Evolutionary conservation across 92 coral and sea anemone genomes (phyloP).

Genomic region (Bergia puertoricense): DNA sequence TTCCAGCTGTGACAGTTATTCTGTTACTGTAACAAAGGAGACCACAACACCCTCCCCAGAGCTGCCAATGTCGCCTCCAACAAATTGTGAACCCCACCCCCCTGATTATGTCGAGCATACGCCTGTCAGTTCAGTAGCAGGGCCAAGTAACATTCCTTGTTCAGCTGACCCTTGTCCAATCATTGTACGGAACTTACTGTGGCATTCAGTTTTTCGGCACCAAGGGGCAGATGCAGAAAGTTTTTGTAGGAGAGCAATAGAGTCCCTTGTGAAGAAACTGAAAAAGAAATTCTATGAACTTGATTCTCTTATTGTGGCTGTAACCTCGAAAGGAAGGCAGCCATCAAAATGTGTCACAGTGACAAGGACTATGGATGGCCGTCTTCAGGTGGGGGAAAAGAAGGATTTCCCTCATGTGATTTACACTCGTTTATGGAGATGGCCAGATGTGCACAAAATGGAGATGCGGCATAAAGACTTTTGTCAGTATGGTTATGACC

Average conservation of each 20-base stretch:
- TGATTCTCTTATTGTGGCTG: conserved; percentile 93
- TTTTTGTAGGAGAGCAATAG: conserved; percentile 95
- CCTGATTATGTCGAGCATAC: conserved; percentile 58
- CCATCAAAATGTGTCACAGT: conserved; percentile 98
- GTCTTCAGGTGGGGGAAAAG: conserved; percentile 98
- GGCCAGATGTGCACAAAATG: conserved; percentile 99
- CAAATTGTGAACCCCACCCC: conserved; percentile 51
- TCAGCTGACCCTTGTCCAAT: conserved; percentile 99
- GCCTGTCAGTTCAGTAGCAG: conserved; percentile 62
- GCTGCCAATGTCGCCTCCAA: conserved; percentile 54
- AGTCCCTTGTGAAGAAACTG: conserved; percentile 93
- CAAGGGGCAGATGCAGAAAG: conserved; percentile 93
- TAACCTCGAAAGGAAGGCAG: conserved; percentile 95
- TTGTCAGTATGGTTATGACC: conserved; percentile 97
- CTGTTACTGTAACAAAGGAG: conserved; percentile 60
- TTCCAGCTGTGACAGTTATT: conserved; percentile 67
- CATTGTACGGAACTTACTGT: conserved; percentile 91
- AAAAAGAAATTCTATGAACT: conserved; percentile 94
- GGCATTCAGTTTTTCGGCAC: conserved; percentile 93
- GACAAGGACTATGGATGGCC: conserved; percentile 98
- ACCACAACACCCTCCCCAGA: conserved; percentile 53
- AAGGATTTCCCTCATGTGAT: conserved; percentile 99
- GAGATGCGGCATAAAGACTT: conserved; percentile 95
- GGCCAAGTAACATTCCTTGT: conserved; percentile 80
- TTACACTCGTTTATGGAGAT: conserved; percentile 98